These are phyloP conservation scores for Cotesia congregata DNA, from an alignment of 2,888 invertebrate species.

Conservation along the genomic window DNA sequence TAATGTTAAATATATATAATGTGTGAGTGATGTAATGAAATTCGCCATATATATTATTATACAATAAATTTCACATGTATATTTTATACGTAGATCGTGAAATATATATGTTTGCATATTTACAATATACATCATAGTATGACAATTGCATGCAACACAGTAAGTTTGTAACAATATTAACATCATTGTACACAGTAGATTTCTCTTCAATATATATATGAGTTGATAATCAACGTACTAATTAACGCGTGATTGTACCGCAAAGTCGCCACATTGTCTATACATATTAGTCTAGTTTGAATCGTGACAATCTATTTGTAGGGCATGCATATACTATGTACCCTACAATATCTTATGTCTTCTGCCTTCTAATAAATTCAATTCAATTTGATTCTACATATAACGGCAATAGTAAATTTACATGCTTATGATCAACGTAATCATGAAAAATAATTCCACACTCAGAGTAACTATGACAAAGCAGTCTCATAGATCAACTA, in stretches of 20 bases:
- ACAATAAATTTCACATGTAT: neutral
- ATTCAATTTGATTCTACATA: neutral
- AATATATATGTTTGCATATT: no score
- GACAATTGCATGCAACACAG: no score
- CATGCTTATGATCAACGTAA: neutral
- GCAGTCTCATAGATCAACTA: constrained; percentile 51
- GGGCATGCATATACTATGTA: neutral
- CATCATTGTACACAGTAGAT: no score
- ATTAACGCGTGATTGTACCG: constrained; percentile 54
- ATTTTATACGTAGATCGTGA: neutral
- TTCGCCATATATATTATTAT: no score
- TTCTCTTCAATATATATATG: neutral
- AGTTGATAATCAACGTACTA: constrained; percentile 54
- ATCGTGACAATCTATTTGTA: constrained; percentile 20
- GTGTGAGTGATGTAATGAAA: no score
- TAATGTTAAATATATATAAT: no score
- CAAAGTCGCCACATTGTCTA: constrained; percentile 26
- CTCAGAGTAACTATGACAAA: constrained; percentile 67
- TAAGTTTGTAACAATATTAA: no score
- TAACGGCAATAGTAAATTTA: neutral
- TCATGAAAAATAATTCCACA: constrained; percentile 41
- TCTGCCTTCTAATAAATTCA: neutral
- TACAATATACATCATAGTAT: no score
- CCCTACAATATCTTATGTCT: neutral
- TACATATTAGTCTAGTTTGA: neutral